Conservation (phyloP, 2,113 vertebrate species). For the Scophthalmus maximus region DNA sequence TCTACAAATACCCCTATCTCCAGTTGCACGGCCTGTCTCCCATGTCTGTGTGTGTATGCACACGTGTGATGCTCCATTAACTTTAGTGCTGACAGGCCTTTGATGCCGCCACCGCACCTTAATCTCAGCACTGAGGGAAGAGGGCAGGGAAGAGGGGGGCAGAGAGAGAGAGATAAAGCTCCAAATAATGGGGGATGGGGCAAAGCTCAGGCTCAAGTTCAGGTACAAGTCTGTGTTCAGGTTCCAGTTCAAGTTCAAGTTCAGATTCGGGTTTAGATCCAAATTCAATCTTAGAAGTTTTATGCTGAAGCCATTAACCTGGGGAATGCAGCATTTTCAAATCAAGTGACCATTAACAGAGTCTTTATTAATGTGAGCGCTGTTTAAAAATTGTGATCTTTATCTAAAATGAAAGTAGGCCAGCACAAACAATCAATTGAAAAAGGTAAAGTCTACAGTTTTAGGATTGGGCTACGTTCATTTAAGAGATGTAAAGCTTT, state of each 20-base stretch:
- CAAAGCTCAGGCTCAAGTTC: conserved; percentile 38
- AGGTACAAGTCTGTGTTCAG: too few species aligned
- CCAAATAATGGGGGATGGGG: neutral
- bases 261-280: too few species aligned
- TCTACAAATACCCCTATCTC: conserved; percentile 74
- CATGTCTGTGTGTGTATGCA: conserved; percentile 34
- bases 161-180: neutral
- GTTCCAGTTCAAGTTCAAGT: conserved; percentile 40
- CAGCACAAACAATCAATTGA: too few species aligned
- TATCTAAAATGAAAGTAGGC: too few species aligned
- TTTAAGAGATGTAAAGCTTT: too few species aligned
- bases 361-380: too few species aligned
- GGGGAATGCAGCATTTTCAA: neutral
- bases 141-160: neutral
- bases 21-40: conserved; percentile 67
- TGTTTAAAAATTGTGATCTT: too few species aligned
- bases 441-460: too few species aligned
- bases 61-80: conserved; percentile 78
- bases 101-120: conserved; percentile 70
- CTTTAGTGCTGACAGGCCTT: conserved; percentile 78
- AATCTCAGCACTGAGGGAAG: conserved; percentile 65
- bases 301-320: neutral
- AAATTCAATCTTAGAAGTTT: conserved; percentile 20
- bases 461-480: too few species aligned
- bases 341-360: neutral